A percentile compares a stretch with the other conserved stretches of the same genome.
Evolutionary conservation across 2,888 invertebrate genomes (phyloP).

Genomic region (Eurois occulta): DNA sequence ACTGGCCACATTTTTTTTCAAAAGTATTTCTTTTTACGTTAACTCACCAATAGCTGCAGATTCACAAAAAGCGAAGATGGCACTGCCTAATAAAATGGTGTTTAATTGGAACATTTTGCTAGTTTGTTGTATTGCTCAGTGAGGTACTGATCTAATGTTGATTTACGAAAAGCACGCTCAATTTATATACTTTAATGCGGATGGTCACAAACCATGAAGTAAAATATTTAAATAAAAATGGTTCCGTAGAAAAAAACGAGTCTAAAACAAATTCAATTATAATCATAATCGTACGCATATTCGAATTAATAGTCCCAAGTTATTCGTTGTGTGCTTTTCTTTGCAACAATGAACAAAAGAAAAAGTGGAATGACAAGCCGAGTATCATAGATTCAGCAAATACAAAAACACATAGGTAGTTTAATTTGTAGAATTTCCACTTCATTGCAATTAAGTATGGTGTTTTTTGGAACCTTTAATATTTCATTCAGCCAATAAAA

Average conservation of each 20-base stretch:
- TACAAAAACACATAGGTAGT: background rate
- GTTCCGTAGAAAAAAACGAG: conserved; percentile 29
- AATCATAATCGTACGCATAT: background rate
- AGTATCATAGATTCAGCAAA: no score
- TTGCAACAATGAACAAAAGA: background rate
- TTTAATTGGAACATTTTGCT: conserved; percentile 43
- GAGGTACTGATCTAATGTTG: conserved; percentile 27
- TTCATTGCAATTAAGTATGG: no score
- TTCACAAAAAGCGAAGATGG: conserved; percentile 40
- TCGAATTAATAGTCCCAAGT: background rate
- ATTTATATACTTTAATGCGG: conserved; percentile 42
- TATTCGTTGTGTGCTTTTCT: background rate
- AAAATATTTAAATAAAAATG: background rate
- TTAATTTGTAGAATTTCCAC: no score
- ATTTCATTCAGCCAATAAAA: background rate
- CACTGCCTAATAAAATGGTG: conserved; percentile 36
- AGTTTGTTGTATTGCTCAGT: background rate
- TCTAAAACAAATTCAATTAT: background rate
- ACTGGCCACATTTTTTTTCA: background rate
- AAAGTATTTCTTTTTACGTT: no score
- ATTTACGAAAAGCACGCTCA: background rate
- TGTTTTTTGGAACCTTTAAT: no score
- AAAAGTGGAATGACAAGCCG: no score
- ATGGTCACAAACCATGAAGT: background rate
- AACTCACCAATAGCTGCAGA: conserved; percentile 46